phyloP scores from a whole-genome alignment of 2,797 vertebrate species.

The Xenopus petersii region DNA sequence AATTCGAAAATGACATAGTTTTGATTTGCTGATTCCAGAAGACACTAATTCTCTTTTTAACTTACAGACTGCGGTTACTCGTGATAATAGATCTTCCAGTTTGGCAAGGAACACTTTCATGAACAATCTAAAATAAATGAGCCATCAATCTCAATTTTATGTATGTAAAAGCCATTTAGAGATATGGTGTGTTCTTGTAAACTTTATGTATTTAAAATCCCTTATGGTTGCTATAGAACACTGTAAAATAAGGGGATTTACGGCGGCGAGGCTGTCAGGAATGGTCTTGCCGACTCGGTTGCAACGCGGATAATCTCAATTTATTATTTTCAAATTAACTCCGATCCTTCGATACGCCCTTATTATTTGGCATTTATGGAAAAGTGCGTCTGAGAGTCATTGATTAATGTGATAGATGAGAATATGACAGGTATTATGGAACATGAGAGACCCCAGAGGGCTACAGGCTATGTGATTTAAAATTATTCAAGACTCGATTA shows the following conservation, averaged over 20 bases:
- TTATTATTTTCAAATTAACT: conserved; percentile 70
- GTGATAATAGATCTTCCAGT: not conserved
- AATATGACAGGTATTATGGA: too few species aligned
- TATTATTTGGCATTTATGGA: conserved; percentile 55
- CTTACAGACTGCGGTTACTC: too few species aligned
- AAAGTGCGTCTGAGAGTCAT: conserved; percentile 27
- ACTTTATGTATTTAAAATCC: conserved; percentile 15
- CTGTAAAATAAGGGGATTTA: conserved; percentile 35
- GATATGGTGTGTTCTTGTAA: not conserved
- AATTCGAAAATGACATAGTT: too few species aligned
- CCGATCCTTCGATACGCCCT: conserved; percentile 56
- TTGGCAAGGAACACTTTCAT: conserved; percentile 1
- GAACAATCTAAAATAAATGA: conserved; percentile 30
- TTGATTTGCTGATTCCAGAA: too few species aligned
- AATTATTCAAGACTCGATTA: too few species aligned
- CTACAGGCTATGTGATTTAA: too few species aligned
- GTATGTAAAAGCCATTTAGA: conserved; percentile 22
- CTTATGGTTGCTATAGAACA: conserved; percentile 28
- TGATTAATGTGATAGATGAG: too few species aligned
- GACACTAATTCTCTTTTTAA: too few species aligned
- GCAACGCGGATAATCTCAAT: conserved; percentile 62
- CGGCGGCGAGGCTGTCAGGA: conserved; percentile 1
- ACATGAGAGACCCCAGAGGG: too few species aligned
- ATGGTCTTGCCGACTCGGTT: conserved; percentile 52
- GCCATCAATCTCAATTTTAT: conserved; percentile 36